Percentiles rank a stretch among this genome's conserved stretches.
Evolutionary conservation across 2,113 vertebrate genomes (phyloP).

Genomic region (Ameiurus melas): DNA sequence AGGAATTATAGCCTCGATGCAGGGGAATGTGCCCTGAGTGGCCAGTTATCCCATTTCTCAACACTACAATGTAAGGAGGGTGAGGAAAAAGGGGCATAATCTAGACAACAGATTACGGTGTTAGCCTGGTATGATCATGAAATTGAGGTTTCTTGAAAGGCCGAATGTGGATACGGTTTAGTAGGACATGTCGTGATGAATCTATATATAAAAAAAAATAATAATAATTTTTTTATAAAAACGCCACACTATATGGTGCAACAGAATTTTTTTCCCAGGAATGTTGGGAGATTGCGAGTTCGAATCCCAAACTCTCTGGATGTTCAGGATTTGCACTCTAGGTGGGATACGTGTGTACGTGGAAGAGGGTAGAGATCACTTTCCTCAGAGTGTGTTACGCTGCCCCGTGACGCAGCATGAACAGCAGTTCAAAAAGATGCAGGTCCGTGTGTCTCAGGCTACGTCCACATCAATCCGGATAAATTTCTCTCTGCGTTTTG

Average conservation of each 20-base stretch:
- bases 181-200: slow-evolving; percentile 32
- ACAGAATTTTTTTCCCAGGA: background rate
- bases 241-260: too few relatives aligned
- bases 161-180: slow-evolving; percentile 42
- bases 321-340: background rate
- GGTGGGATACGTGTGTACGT: background rate
- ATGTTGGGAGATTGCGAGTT: background rate
- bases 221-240: too few relatives aligned
- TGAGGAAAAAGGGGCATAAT: slow-evolving; percentile 12
- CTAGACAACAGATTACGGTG: slow-evolving; percentile 35
- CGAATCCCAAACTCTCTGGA: background rate
- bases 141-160: slow-evolving; percentile 33
- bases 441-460: background rate
- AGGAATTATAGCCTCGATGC: slow-evolving; percentile 3
- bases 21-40: slow-evolving; percentile 23
- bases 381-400: background rate
- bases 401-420: background rate
- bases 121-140: slow-evolving; percentile 36
- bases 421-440: background rate
- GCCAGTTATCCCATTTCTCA: slow-evolving; percentile 20
- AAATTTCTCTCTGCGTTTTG: too few relatives aligned
- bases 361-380: background rate
- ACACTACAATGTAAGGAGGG: background rate
- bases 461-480: too few relatives aligned
- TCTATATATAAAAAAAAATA: background rate